These are phyloP conservation scores for Ateles fusciceps DNA, from an alignment of 2,797 vertebrate species.

Conservation along the genomic window DNA sequence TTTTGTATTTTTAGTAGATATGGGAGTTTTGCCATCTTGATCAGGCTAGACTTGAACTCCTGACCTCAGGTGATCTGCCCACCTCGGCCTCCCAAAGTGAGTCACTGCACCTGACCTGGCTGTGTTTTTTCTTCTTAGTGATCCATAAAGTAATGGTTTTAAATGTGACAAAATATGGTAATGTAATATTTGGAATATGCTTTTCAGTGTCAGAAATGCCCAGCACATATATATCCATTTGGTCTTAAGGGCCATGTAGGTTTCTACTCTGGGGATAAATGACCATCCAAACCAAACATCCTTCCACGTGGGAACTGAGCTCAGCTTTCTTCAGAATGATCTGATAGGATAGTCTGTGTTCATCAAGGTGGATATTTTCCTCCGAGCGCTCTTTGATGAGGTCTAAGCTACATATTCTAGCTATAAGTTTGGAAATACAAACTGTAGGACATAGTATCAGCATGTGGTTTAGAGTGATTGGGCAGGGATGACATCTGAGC, in stretches of 20 bases:
- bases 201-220: not conserved
- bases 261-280: not conserved
- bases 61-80: not conserved
- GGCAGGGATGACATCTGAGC: not conserved
- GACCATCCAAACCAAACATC: not conserved
- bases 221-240: not conserved
- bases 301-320: fast-evolving
- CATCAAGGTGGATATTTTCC: not conserved
- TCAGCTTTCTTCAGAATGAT: not conserved
- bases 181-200: not conserved
- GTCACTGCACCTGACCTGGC: not conserved
- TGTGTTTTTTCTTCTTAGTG: not conserved
- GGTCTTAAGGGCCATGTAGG: not conserved
- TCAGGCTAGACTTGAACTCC: not conserved
- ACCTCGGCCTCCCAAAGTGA: not conserved
- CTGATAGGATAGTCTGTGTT: not conserved
- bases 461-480: not conserved
- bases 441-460: not conserved
- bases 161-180: not conserved
- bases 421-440: not conserved
- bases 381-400: not conserved
- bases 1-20: not conserved
- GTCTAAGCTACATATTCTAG: not conserved
- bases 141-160: not conserved
- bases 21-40: not conserved